A percentile compares a stretch with the other conserved stretches of the same genome.
These are phyloP conservation scores for Asteroscopus sphinx DNA, from an alignment of 2,888 invertebrate genomes.

Conservation along the genomic window DNA sequence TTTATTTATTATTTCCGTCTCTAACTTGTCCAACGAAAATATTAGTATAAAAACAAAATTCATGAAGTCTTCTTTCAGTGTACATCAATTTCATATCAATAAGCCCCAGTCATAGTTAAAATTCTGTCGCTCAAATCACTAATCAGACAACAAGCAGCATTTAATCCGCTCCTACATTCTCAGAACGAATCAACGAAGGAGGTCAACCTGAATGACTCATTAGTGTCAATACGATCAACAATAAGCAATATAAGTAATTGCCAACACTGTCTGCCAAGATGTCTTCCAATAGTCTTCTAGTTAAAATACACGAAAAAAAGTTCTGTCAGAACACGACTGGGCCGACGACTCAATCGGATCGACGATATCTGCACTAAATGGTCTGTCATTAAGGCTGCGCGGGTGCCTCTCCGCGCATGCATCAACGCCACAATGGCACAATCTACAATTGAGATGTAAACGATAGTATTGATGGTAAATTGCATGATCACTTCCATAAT, in stretches of 20 bases:
- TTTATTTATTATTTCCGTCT: no score
- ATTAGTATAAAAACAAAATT: no score
- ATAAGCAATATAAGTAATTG: constrained; percentile 59
- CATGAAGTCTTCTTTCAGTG: no score
- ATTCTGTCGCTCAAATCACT: constrained; percentile 3
- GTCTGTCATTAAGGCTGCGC: constrained; percentile 76
- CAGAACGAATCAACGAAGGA: constrained; percentile 40
- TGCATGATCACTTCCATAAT: constrained; percentile 37
- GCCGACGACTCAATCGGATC: constrained; percentile 77
- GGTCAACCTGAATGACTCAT: constrained; percentile 53
- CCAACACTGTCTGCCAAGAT: constrained; percentile 31
- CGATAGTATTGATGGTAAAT: constrained; percentile 61
- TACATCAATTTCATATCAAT: neutral
- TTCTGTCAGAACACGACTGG: constrained; percentile 61
- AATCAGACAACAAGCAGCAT: constrained; percentile 17
- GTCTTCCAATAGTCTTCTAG: constrained; percentile 60
- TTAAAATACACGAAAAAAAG: constrained; percentile 71
- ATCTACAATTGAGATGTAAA: constrained; percentile 72
- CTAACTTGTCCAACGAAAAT: no score
- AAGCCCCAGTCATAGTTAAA: neutral
- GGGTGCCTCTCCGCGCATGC: constrained; percentile 64
- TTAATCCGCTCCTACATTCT: constrained; percentile 36
- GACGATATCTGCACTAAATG: constrained; percentile 76
- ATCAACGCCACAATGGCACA: constrained; percentile 72
- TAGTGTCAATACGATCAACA: constrained; percentile 54